Evolutionary conservation across 53 echinoderm and acorn worm genomes (phyloP), one percentile per base, ranked within the genome.

Genomic region (Holothuria scabra): DNA sequence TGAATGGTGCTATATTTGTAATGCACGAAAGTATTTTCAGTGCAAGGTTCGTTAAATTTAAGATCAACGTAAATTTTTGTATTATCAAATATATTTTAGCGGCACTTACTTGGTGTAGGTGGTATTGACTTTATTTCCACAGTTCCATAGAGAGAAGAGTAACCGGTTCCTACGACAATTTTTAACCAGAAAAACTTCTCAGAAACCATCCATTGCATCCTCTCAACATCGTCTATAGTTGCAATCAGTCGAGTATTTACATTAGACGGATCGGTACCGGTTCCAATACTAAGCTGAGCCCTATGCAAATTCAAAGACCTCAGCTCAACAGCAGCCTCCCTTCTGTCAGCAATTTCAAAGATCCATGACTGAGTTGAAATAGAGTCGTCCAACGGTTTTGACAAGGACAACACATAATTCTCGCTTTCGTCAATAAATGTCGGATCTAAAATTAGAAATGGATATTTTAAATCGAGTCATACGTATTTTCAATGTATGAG

Each of bases 321-420:
- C 13, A 33, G 48, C 31, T 44, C 48, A 22, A 72, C 25, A 14
- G 48, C 23, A 25, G 72, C 72, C 28, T 72, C 72, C 21, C 24
- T 6, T 8, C 46, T 49, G 26, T 72, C 46, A 72, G 72, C 23
- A 44, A 48, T 48, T 46, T 72, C 44, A 72, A 72, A 72, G 44
- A 33, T 11, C 72, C 44, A 72, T 12, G 72, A 44, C 0, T 46
- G 25, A 16, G 46, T 49, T 11, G 18, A 18, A 2, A 46, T 1
- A 19, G 5, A 14, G 46, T 44, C 46, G 48, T 26, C n/a, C 14
- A 14, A 28, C 6, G 16, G 48, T 11, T 14, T 11, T 12, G 11
- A 44, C 14, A 72, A 67, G 8, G 21, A 2, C 19, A 72, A 46
- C 10, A 11, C 6, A 12, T 46, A 46, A 23, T 26, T n/a, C 10